These are phyloP conservation scores for Ophion obscuratus DNA, from an alignment of 2,888 invertebrate genomes.

Conservation along the genomic window DNA sequence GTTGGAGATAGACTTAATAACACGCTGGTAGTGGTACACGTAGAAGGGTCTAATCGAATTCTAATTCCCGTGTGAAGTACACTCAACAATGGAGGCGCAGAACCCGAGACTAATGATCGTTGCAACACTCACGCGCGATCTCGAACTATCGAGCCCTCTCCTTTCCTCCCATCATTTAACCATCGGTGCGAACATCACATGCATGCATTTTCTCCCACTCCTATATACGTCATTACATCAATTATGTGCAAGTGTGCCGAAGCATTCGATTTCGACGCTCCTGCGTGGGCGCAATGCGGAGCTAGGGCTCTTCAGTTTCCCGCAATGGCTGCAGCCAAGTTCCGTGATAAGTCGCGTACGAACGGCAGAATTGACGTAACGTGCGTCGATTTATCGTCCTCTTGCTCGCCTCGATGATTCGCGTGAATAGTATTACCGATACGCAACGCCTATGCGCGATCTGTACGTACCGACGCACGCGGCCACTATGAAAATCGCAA, in stretches of 20 bases:
- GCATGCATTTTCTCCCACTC: slow-evolving; percentile 31
- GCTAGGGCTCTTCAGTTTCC: slow-evolving; percentile 6
- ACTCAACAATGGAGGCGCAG: background rate
- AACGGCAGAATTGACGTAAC: slow-evolving; percentile 19
- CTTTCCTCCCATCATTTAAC: slow-evolving; percentile 2
- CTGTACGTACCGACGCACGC: no score
- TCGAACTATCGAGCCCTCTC: slow-evolving; percentile 23
- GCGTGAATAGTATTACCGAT: background rate
- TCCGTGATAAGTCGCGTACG: slow-evolving; percentile 16
- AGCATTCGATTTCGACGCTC: slow-evolving; percentile 44
- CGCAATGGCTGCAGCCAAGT: slow-evolving; percentile 29
- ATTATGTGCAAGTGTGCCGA: slow-evolving; percentile 50
- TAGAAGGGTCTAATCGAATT: slow-evolving; percentile 53
- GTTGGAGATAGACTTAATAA: slow-evolving; percentile 15
- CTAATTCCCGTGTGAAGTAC: slow-evolving; percentile 12
- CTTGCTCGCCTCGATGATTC: slow-evolving; percentile 20
- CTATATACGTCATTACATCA: slow-evolving; percentile 40
- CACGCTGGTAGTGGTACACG: slow-evolving; percentile 3
- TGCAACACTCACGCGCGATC: slow-evolving; percentile 38
- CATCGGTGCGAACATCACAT: background rate
- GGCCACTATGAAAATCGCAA: no score
- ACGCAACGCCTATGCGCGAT: background rate
- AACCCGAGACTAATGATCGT: slow-evolving; percentile 39
- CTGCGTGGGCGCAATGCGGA: background rate
- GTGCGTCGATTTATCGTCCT: slow-evolving; percentile 10